phyloP scores from a whole-genome alignment of 1,140 invertebrate species.

The Drosophila auraria region DNA sequence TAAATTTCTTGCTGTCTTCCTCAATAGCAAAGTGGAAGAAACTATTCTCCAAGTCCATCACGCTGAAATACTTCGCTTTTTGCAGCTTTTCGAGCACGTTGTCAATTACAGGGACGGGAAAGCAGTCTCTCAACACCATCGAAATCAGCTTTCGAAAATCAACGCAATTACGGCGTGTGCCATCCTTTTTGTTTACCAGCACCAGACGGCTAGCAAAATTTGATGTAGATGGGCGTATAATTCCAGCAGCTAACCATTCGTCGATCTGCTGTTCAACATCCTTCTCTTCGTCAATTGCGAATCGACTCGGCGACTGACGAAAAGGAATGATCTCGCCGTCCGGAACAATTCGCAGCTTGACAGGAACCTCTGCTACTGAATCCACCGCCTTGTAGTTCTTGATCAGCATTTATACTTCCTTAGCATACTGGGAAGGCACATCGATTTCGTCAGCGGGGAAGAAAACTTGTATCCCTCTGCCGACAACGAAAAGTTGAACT shows the following conservation, averaged over 20 bases:
- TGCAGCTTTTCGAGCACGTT: background rate
- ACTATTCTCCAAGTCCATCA: background rate
- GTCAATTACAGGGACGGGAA: background rate
- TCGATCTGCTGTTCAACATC: background rate
- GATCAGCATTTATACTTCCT: background rate
- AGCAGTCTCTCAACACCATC: background rate
- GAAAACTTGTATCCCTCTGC: conserved; percentile 3
- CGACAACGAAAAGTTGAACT: background rate
- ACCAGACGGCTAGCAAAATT: background rate
- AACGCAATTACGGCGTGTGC: no score
- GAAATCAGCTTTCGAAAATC: no score
- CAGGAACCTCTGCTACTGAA: background rate
- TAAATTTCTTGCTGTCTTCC: background rate
- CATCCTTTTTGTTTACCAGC: background rate
- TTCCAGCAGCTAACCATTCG: background rate
- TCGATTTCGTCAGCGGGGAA: background rate
- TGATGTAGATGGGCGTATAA: background rate
- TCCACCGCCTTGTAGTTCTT: background rate
- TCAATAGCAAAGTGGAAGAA: background rate
- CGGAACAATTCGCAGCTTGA: background rate
- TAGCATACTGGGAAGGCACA: background rate
- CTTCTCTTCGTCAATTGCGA: background rate
- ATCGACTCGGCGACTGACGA: background rate
- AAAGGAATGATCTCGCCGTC: conserved; percentile 3
- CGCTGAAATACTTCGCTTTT: background rate